These are phyloP conservation scores for Poeciliopsis retropinna DNA, from an alignment of 2,113 vertebrate genomes.

Conservation along the genomic window DNA sequence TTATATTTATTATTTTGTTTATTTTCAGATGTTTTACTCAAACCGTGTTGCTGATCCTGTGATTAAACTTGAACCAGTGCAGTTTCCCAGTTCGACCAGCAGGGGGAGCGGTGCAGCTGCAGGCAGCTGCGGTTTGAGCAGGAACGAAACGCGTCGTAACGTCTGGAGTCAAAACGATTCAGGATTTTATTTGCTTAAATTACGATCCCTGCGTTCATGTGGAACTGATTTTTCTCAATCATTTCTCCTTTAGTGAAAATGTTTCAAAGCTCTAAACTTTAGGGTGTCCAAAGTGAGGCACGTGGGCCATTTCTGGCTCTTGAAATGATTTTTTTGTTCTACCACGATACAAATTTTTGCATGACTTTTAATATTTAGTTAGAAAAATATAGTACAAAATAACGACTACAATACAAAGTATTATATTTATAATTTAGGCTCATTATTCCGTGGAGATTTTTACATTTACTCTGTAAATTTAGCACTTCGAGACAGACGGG, in stretches of 20 bases:
- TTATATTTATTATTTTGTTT: background rate
- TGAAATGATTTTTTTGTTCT: too few species aligned
- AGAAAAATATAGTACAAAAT: too few species aligned
- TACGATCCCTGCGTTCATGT: background rate
- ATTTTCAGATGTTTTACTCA: background rate
- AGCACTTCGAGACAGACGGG: too few species aligned
- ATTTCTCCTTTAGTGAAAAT: background rate
- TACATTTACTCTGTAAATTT: too few species aligned
- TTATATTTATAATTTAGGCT: too few species aligned
- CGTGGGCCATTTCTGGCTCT: too few species aligned
- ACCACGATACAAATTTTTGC: too few species aligned
- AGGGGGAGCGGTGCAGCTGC: constrained; percentile 42
- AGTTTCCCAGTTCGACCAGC: constrained; percentile 43
- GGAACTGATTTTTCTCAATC: background rate
- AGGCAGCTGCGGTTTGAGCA: background rate
- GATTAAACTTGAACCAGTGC: background rate
- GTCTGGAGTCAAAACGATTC: too few species aligned
- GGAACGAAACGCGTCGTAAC: background rate
- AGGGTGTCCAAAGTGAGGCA: too few species aligned
- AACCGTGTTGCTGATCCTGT: background rate
- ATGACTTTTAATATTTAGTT: too few species aligned
- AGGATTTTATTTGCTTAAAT: background rate
- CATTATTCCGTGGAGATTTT: too few species aligned
- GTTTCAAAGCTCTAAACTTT: background rate
- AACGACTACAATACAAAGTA: too few species aligned